phyloP scores from a whole-genome alignment of 2,888 invertebrate genomes.

The Drosophila suboccidentalis region DNA sequence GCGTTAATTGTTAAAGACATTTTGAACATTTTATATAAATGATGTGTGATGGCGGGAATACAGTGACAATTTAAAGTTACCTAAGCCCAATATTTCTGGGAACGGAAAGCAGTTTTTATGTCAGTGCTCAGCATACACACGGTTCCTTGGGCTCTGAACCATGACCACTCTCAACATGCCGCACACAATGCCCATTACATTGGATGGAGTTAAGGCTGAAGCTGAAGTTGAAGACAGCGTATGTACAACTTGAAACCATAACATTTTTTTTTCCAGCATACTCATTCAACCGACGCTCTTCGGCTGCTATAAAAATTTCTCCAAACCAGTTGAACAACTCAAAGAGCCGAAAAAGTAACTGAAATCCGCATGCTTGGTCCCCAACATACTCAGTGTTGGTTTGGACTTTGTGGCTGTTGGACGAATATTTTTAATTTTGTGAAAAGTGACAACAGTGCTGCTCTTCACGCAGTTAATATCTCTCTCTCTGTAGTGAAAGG shows the following conservation, averaged over 20 bases:
- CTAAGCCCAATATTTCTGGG: conserved; percentile 38
- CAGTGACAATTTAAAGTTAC: conserved; percentile 16
- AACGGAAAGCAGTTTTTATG: conserved; percentile 17
- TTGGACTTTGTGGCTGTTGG: conserved; percentile 26
- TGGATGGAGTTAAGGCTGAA: conserved; percentile 16
- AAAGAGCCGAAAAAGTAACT: conserved; percentile 53
- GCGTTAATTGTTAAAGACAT: conserved; percentile 1
- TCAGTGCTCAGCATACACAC: conserved; percentile 10
- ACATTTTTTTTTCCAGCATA: conserved; percentile 33
- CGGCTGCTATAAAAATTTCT: conserved; percentile 47
- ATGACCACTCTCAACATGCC: conserved; percentile 51
- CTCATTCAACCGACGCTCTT: conserved; percentile 52
- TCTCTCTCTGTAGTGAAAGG: conserved; percentile 44
- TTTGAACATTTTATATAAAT: neutral
- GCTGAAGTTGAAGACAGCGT: conserved; percentile 22
- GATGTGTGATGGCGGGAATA: conserved; percentile 5
- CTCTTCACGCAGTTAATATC: conserved; percentile 1
- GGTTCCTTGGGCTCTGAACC: conserved; percentile 48
- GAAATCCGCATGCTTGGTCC: conserved; percentile 33
- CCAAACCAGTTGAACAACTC: conserved; percentile 57
- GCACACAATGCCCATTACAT: conserved; percentile 10
- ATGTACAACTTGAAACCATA: conserved; percentile 18
- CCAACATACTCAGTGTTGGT: conserved; percentile 40
- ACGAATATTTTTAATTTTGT: conserved; percentile 15
- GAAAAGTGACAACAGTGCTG: conserved; percentile 12